A percentile compares a stretch with the other conserved stretches of the same genome.
phyloP scores from a whole-genome alignment of 23 tunicate species.

The Phallusia fumigata region DNA sequence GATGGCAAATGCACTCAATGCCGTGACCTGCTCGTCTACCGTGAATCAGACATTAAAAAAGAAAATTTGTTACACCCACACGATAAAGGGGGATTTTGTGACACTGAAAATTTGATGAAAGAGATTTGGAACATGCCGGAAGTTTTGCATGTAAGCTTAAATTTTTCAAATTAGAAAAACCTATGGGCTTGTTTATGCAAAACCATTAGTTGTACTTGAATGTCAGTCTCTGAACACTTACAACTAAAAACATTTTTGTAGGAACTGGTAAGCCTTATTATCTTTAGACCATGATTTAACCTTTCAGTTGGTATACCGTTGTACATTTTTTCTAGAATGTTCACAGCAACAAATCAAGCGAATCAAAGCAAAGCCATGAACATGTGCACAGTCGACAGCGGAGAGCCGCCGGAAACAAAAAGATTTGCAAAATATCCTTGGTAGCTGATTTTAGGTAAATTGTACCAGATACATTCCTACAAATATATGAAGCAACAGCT shows the following conservation, averaged over 20 bases:
- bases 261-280: no score
- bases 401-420: neutral
- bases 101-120: slow-evolving; percentile 54
- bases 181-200: neutral
- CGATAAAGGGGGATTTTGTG: slow-evolving; percentile 43
- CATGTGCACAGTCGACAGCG: slow-evolving; percentile 10
- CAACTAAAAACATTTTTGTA: no score
- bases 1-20: neutral
- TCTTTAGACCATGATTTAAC: no score
- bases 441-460: slow-evolving; percentile 82
- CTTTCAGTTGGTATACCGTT: no score
- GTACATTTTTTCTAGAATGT: no score
- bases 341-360: no score
- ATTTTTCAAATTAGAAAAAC: no score
- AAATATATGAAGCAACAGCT: no score
- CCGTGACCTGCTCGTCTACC: slow-evolving; percentile 58
- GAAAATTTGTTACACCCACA: slow-evolving; percentile 39
- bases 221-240: no score
- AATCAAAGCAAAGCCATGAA: neutral
- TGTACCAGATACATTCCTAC: no score
- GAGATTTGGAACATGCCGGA: slow-evolving; percentile 29
- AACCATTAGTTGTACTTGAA: neutral
- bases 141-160: no score
- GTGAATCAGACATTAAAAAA: slow-evolving; percentile 67
- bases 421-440: slow-evolving; percentile 70